Percentiles rank a stretch among this genome's conserved stretches.
Conservation (phyloP, 2,888 invertebrate genomes). For the Tethea ocularis region DNA sequence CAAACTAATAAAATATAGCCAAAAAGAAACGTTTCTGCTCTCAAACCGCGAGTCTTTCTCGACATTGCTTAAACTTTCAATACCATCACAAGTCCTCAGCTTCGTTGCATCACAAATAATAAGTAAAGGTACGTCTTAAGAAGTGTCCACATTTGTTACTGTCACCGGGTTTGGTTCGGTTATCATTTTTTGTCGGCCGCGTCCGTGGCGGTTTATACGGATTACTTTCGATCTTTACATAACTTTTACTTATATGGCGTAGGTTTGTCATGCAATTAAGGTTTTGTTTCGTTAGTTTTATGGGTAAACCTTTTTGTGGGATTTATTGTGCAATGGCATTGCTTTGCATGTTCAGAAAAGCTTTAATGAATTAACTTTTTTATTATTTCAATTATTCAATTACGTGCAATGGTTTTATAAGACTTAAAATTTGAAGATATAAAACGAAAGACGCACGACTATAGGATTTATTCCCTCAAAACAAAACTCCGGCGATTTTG, state of each 20-base stretch:
- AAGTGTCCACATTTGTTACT: constrained; percentile 36
- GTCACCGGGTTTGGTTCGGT: constrained; percentile 41
- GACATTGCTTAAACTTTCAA: not conserved
- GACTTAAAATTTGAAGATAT: no score
- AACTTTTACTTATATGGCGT: constrained; percentile 35
- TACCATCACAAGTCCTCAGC: not conserved
- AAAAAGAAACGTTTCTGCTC: not conserved
- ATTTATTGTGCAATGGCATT: constrained; percentile 10
- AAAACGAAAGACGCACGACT: no score
- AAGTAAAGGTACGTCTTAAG: constrained; percentile 2
- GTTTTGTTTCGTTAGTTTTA: constrained; percentile 32
- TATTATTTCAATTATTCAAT: not conserved
- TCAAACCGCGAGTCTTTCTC: not conserved
- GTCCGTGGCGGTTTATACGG: constrained; percentile 32
- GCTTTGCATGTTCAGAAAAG: not conserved
- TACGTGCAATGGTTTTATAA: not conserved
- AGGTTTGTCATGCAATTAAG: constrained; percentile 32
- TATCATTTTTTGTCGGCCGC: constrained; percentile 30
- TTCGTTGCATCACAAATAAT: not conserved
- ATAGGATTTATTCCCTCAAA: no score
- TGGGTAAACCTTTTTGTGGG: constrained; percentile 26
- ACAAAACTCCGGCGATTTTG: constrained; percentile 29
- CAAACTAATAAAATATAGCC: not conserved
- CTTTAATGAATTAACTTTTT: not conserved
- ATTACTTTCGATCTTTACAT: constrained; percentile 41